These are phyloP conservation scores for Blastobasis adustella DNA, from an alignment of 2,888 invertebrate genomes.

Conservation along the genomic window DNA sequence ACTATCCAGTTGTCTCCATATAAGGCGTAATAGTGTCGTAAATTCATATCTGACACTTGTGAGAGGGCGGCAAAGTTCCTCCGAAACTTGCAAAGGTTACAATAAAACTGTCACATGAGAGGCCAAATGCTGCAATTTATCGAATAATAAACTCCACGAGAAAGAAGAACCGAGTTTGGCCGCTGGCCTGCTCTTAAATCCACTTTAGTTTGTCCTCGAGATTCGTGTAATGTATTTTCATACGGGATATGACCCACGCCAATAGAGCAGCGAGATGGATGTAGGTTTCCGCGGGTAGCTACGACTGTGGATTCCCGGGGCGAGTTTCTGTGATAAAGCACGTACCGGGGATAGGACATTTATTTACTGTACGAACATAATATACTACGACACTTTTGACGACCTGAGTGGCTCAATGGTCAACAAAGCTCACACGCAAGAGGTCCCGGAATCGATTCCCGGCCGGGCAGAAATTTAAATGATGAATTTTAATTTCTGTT, in stretches of 20 bases:
- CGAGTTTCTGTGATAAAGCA: no score
- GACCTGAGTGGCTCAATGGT: no score
- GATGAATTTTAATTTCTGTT: no score
- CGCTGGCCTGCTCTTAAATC: slow-evolving; percentile 6
- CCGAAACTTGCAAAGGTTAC: slow-evolving; percentile 46
- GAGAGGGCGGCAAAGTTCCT: slow-evolving; percentile 33
- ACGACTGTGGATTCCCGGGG: no score
- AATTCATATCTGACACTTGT: slow-evolving; percentile 53
- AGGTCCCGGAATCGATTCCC: no score
- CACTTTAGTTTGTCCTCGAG: not conserved
- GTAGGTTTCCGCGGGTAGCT: no score
- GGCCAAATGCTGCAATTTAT: slow-evolving; percentile 44
- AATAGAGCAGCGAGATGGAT: not conserved
- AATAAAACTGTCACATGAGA: slow-evolving; percentile 49
- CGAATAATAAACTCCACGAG: slow-evolving; percentile 29
- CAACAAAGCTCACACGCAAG: no score
- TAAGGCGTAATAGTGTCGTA: slow-evolving; percentile 45
- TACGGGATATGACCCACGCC: not conserved
- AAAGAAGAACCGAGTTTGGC: slow-evolving; percentile 19
- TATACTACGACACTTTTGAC: no score
- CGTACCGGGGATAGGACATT: no score
- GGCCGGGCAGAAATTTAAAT: no score
- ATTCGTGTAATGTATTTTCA: slow-evolving; percentile 1
- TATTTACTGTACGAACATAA: no score
- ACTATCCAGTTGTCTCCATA: slow-evolving; percentile 12